phyloP scores from a whole-genome alignment of 2,113 vertebrate species.

The Nothoprocta pentlandii region DNA sequence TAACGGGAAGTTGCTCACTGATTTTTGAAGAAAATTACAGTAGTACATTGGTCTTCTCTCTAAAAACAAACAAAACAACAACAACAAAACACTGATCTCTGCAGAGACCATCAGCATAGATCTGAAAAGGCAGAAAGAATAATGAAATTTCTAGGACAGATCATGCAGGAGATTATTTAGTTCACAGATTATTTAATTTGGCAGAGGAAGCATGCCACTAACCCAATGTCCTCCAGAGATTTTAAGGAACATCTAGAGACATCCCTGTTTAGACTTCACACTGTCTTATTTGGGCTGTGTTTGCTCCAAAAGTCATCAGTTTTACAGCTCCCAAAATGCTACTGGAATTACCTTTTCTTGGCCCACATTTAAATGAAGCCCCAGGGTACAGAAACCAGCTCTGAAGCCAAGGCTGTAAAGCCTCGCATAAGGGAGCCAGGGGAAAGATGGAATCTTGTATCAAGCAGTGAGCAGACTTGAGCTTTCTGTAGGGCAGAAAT shows the following conservation, averaged over 20 bases:
- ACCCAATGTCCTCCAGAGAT: not conserved
- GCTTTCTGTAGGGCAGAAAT: not conserved
- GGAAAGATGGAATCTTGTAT: not conserved
- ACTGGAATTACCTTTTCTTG: not conserved
- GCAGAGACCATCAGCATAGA: not conserved
- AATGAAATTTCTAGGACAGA: not conserved
- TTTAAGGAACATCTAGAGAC: not conserved
- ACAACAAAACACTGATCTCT: not conserved
- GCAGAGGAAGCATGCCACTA: not conserved
- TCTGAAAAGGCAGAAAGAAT: not conserved
- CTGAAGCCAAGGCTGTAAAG: not conserved
- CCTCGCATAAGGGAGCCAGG: not conserved
- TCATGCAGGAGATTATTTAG: not conserved
- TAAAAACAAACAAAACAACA: not conserved
- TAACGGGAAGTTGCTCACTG: not conserved
- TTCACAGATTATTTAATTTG: not conserved
- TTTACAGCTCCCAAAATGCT: not conserved
- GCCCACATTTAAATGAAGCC: not conserved
- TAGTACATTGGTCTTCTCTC: not conserved
- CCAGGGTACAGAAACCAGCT: not conserved
- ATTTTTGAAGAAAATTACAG: not conserved
- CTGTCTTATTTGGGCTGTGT: not conserved
- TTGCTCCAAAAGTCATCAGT: not conserved
- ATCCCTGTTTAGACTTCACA: not conserved
- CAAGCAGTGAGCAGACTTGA: not conserved